Percentiles rank a stretch among this genome's conserved stretches.
Conservation (phyloP, 2,113 vertebrate species). For the Lophotis ruficrista region DNA sequence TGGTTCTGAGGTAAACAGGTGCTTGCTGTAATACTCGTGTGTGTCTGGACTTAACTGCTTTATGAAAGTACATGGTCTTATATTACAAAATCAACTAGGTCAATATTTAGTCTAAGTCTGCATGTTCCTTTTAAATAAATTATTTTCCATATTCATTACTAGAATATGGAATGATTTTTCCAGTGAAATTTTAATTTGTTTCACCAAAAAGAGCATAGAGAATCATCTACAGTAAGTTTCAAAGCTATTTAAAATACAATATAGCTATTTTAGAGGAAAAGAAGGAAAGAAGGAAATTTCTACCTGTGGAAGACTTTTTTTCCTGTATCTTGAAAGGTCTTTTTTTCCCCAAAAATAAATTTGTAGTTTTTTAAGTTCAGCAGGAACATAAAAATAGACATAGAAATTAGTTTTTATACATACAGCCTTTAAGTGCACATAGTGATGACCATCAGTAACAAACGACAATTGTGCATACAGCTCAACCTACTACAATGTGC, state of each 20-base stretch:
- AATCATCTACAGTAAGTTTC: background rate
- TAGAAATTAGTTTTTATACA: fast-evolving
- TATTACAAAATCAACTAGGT: background rate
- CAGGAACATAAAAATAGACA: background rate
- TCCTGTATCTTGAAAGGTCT: background rate
- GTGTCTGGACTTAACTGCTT: background rate
- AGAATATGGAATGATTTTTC: background rate
- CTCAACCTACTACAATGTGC: background rate
- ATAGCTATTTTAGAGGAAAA: background rate
- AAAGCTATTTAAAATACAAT: background rate
- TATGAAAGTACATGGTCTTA: background rate
- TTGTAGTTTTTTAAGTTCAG: background rate
- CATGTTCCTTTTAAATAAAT: background rate
- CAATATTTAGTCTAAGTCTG: background rate
- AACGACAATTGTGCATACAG: fast-evolving
- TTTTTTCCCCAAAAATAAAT: background rate
- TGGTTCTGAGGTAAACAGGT: background rate
- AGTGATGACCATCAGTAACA: background rate
- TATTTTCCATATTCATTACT: background rate
- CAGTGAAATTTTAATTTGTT: background rate
- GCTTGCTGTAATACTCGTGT: background rate
- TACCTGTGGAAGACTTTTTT: background rate
- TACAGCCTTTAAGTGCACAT: background rate
- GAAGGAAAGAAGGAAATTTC: background rate
- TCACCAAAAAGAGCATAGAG: background rate